Percentiles rank a stretch among this genome's conserved stretches.
Evolutionary conservation across 2,797 vertebrate genomes (phyloP).

Genomic region (Sebastes vulpes): DNA sequence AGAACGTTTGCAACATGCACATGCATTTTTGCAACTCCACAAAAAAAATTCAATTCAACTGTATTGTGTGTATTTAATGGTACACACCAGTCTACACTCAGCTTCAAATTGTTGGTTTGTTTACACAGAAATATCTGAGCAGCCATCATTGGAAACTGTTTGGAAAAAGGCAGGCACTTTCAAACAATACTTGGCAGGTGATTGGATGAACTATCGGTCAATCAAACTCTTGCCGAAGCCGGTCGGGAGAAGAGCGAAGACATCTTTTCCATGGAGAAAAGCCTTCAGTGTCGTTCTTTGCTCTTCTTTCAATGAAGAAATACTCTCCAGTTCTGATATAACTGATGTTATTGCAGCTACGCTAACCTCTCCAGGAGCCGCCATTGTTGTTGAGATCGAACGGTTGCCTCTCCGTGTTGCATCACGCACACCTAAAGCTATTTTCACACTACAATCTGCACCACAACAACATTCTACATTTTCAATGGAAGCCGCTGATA

Average conservation of each 20-base stretch:
- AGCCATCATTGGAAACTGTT: no score
- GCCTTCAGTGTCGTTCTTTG: background rate
- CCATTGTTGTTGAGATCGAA: fast-evolving
- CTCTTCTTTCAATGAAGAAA: background rate
- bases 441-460: no score
- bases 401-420: no score
- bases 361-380: background rate
- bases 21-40: background rate
- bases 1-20: background rate
- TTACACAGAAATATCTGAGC: no score
- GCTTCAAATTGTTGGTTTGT: no score
- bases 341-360: no score
- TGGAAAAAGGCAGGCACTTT: no score
- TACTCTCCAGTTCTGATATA: background rate
- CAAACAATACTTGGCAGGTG: no score
- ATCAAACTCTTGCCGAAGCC: no score
- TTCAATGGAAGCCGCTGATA: background rate
- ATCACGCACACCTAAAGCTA: no score
- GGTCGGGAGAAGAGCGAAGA: no score
- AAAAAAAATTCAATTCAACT: background rate
- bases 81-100: background rate
- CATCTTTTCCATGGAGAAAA: background rate
- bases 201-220: no score
- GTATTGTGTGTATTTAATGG: background rate
- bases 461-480: background rate